These are phyloP conservation scores for Phyllotreta cruciferae DNA, from an alignment of 2,888 invertebrate genomes.

Conservation along the genomic window DNA sequence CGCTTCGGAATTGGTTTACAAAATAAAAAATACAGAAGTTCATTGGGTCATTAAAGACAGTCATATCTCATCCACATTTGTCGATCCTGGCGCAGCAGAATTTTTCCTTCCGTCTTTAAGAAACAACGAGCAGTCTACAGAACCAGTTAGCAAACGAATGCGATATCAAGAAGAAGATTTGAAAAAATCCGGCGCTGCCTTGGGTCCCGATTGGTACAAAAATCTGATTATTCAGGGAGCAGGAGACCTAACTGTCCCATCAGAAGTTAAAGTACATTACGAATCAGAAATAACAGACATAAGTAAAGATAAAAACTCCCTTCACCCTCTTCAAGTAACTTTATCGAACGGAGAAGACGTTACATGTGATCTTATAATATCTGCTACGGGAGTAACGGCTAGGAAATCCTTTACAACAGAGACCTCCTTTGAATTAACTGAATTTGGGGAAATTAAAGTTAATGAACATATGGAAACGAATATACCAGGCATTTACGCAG, in stretches of 20 bases:
- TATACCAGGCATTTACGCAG: constrained; percentile 82
- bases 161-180: constrained; percentile 70
- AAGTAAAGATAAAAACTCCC: constrained; percentile 54
- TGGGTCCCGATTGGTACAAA: constrained; percentile 96
- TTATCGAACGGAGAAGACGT: constrained; percentile 76
- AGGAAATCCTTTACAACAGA: constrained; percentile 68
- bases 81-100: constrained; percentile 94
- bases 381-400: constrained; percentile 92
- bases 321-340: constrained; percentile 75
- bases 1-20: constrained; percentile 94
- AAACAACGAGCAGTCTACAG: constrained; percentile 40
- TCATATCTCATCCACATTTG: constrained; percentile 91
- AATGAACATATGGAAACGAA: constrained; percentile 87
- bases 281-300: constrained; percentile 65
- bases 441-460: constrained; percentile 86
- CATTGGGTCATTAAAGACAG: constrained; percentile 94
- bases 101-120: constrained; percentile 76
- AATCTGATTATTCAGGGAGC: constrained; percentile 68
- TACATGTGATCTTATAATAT: constrained; percentile 89
- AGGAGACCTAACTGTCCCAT: constrained; percentile 47
- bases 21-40: constrained; percentile 82
- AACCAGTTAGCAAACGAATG: constrained; percentile 64
- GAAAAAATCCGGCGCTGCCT: constrained; percentile 79
- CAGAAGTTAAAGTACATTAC: constrained; percentile 68
- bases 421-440: constrained; percentile 62